A percentile compares a stretch with the other conserved stretches of the same genome.
These are phyloP conservation scores for Copidosoma floridanum DNA, from an alignment of 1,140 invertebrate genomes.

Conservation along the genomic window DNA sequence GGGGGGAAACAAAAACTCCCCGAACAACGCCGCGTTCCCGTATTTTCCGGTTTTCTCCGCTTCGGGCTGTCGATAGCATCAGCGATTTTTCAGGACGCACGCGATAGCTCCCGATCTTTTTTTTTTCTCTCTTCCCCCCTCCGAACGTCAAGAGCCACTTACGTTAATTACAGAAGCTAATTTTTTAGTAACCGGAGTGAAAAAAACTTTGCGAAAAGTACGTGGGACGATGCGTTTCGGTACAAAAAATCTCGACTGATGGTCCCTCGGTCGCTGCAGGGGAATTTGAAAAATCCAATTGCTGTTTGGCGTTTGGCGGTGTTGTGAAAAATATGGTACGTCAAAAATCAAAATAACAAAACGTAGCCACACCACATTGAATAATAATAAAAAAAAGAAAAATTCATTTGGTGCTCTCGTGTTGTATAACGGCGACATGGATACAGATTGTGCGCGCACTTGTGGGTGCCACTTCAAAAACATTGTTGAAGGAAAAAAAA, in stretches of 20 bases:
- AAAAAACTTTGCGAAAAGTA: neutral
- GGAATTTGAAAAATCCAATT: no score
- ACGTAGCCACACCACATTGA: slow-evolving; percentile 56
- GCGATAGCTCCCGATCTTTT: no score
- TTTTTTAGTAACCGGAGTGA: no score
- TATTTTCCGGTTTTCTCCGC: neutral
- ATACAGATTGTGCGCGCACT: slow-evolving; percentile 40
- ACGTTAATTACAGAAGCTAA: no score
- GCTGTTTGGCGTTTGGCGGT: slow-evolving; percentile 6
- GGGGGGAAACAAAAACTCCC: no score
- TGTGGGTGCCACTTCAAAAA: slow-evolving; percentile 55
- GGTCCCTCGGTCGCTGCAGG: no score
- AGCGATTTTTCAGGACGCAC: neutral
- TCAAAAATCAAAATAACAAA: slow-evolving; percentile 44
- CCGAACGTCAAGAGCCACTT: no score
- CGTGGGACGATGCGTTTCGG: no score
- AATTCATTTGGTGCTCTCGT: slow-evolving; percentile 36
- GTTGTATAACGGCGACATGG: slow-evolving; percentile 3
- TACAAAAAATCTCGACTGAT: no score
- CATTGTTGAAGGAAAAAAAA: slow-evolving; percentile 21
- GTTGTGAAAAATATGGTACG: neutral
- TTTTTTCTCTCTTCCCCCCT: no score
- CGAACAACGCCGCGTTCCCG: no score
- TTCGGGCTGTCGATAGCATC: neutral
- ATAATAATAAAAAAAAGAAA: slow-evolving; percentile 35